phyloP scores from a whole-genome alignment of 2,888 invertebrate genomes.

The Sarcophaga subvicina region DNA sequence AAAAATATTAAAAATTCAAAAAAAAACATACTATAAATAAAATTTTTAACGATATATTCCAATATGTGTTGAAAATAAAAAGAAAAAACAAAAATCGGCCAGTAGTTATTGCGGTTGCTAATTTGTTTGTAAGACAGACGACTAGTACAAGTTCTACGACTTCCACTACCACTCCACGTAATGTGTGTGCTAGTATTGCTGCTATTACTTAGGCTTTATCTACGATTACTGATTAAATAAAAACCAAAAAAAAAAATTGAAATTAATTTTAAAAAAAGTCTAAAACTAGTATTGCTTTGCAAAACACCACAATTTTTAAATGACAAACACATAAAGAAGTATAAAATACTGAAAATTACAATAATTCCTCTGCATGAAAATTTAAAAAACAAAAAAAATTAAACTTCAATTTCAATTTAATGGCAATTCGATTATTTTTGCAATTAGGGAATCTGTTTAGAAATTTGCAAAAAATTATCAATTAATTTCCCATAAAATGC shows the following conservation, averaged over 20 bases:
- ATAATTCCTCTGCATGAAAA: too few relatives aligned
- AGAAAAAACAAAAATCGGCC: not conserved
- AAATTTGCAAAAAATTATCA: too few relatives aligned
- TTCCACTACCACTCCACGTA: not conserved
- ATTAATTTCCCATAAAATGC: too few relatives aligned
- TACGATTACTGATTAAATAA: not conserved
- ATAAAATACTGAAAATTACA: too few relatives aligned
- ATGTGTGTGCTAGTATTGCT: not conserved
- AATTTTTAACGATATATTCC: conserved; percentile 31
- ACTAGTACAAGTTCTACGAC: not conserved
- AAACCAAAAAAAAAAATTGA: not conserved
- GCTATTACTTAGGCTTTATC: not conserved
- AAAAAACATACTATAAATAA: conserved; percentile 23
- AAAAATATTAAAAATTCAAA: conserved; percentile 24
- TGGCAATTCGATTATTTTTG: too few relatives aligned
- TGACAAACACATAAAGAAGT: too few relatives aligned
- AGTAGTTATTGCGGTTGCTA: not conserved
- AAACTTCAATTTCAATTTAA: too few relatives aligned
- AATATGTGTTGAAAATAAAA: conserved; percentile 16
- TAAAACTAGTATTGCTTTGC: not conserved
- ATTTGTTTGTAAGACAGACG: not conserved
- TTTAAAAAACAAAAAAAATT: too few relatives aligned
- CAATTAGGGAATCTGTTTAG: too few relatives aligned
- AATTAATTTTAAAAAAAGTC: not conserved
- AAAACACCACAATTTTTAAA: not conserved